Percentiles rank a stretch among this genome's conserved stretches.
These are phyloP conservation scores for Sciurus vulgaris DNA, from an alignment of 2,797 vertebrate species.

Conservation along the genomic window DNA sequence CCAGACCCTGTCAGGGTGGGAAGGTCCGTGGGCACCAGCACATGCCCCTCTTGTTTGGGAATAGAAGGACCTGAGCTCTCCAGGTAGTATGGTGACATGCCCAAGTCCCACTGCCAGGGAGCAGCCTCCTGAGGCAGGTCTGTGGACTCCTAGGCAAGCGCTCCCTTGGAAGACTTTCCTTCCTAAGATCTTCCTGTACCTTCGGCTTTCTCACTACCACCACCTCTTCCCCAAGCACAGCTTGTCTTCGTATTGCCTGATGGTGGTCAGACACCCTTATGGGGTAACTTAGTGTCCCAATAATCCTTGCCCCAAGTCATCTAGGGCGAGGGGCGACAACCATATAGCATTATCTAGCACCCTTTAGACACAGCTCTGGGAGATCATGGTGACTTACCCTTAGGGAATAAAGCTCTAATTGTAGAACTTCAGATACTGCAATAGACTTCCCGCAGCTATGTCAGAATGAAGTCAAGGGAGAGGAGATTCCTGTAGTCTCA, in stretches of 20 bases:
- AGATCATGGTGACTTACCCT: rapidly evolving
- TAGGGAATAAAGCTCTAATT: not conserved
- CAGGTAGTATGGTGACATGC: rapidly evolving
- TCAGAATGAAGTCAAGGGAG: not conserved
- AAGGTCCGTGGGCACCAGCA: not conserved
- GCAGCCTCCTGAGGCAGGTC: not conserved
- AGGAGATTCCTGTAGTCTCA: not conserved
- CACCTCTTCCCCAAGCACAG: rapidly evolving
- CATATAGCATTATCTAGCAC: rapidly evolving
- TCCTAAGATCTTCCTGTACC: not conserved
- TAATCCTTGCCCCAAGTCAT: not conserved
- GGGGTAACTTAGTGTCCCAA: not conserved
- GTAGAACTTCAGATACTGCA: not conserved
- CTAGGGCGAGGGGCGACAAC: not conserved
- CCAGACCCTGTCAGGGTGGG: not conserved
- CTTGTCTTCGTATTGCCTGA: not conserved
- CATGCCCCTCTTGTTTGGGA: not conserved
- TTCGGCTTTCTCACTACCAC: not conserved
- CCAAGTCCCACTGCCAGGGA: not conserved
- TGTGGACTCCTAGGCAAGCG: not conserved
- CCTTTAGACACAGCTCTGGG: not conserved
- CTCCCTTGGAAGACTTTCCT: not conserved
- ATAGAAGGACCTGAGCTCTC: not conserved
- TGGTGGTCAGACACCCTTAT: not conserved
- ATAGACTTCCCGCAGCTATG: not conserved